phyloP scores from a whole-genome alignment of 2,888 invertebrate genomes.

The Cheilosia variabilis region DNA sequence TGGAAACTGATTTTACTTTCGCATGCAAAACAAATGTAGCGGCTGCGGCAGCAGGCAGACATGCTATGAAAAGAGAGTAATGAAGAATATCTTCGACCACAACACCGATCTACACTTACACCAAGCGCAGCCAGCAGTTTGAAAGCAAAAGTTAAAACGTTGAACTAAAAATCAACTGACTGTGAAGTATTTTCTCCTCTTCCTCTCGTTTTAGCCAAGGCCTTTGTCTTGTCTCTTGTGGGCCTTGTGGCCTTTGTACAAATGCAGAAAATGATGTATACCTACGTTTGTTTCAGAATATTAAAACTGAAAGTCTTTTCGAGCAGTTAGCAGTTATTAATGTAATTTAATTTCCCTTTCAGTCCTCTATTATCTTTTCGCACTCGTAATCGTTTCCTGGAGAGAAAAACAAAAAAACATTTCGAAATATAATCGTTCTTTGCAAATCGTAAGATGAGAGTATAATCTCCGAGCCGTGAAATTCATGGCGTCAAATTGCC shows the following conservation, averaged over 20 bases:
- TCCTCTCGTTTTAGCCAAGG: constrained; percentile 51
- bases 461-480: too few relatives aligned
- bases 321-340: constrained; percentile 19
- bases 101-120: constrained; percentile 41
- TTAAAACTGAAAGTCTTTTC: constrained; percentile 65
- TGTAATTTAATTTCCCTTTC: constrained; percentile 28
- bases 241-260: constrained; percentile 53
- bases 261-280: constrained; percentile 46
- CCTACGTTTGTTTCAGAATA: constrained; percentile 42
- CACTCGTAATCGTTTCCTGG: not conserved
- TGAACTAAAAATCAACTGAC: constrained; percentile 68
- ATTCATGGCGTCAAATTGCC: too few relatives aligned
- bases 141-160: constrained; percentile 73
- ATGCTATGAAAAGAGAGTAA: constrained; percentile 51
- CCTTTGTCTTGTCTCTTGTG: constrained; percentile 33
- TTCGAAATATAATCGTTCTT: not conserved
- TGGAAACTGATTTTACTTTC: constrained; percentile 72
- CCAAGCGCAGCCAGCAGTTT: constrained; percentile 31
- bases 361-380: constrained; percentile 23
- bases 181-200: constrained; percentile 70
- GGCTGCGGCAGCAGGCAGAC: constrained; percentile 43
- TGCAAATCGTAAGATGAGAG: constrained; percentile 4
- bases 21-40: constrained; percentile 68
- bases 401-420: not conserved
- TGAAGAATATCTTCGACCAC: constrained; percentile 62